phyloP scores from a whole-genome alignment of 2,113 vertebrate genomes.

The Oenanthe oenanthe region DNA sequence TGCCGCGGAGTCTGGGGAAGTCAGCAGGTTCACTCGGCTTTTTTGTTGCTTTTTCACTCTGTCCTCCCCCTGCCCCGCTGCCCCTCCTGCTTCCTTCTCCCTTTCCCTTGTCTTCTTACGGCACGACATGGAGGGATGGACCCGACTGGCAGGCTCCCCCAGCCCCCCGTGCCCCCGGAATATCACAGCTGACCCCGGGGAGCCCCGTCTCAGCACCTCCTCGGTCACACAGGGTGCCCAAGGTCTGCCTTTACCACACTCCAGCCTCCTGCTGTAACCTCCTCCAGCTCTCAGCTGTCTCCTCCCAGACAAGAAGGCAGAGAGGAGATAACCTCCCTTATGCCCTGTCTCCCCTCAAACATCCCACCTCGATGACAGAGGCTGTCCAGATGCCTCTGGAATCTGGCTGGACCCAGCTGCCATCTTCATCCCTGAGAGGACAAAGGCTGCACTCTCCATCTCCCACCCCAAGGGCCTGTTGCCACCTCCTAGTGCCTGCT shows the following conservation, averaged over 20 bases:
- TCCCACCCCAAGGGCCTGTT: conserved; percentile 69
- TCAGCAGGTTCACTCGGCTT: conserved; percentile 68
- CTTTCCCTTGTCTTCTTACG: background rate
- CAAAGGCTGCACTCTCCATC: conserved; percentile 45
- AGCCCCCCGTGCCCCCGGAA: background rate
- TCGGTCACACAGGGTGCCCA: background rate
- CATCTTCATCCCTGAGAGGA: conserved; percentile 35
- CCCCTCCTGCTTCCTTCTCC: background rate
- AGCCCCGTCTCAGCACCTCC: background rate
- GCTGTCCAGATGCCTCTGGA: conserved; percentile 80
- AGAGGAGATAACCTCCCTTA: background rate
- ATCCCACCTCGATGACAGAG: conserved; percentile 71
- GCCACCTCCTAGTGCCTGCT: conserved; percentile 75
- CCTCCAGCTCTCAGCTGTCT: background rate
- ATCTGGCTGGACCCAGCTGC: conserved; percentile 49
- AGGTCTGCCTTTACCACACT: background rate
- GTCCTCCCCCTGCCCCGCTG: background rate
- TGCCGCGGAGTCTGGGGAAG: conserved; percentile 91
- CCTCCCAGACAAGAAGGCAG: conserved; percentile 3
- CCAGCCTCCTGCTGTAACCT: background rate
- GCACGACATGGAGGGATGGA: conserved; percentile 59
- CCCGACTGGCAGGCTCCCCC: conserved; percentile 28
- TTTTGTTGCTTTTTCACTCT: background rate
- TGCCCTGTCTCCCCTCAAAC: background rate
- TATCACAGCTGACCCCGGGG: background rate